Conservation (phyloP, 1,140 invertebrate species). For the Diorhabda elongata region DNA sequence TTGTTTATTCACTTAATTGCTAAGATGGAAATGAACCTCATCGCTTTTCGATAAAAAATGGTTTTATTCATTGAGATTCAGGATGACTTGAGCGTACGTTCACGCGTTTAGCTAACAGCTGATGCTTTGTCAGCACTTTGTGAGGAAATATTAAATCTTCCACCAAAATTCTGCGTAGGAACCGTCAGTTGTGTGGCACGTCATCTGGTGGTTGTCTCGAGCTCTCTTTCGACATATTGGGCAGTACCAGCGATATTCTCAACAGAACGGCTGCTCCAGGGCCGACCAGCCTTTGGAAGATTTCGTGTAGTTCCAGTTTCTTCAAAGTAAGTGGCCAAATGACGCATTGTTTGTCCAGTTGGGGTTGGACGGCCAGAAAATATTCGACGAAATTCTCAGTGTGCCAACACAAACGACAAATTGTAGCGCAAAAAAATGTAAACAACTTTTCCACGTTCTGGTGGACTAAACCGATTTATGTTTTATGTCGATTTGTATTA, state of each 20-base stretch:
- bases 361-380: constrained; percentile 8
- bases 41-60: background rate
- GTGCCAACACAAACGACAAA: constrained; percentile 9
- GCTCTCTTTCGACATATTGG: background rate
- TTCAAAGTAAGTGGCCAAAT: constrained; percentile 1
- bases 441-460: background rate
- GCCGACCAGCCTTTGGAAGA: background rate
- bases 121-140: background rate
- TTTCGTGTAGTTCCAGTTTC: background rate
- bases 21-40: background rate
- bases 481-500: background rate
- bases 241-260: background rate
- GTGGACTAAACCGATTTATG: background rate
- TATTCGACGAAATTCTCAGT: constrained; percentile 8
- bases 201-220: background rate
- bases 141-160: no score
- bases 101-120: background rate
- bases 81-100: background rate
- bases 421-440: background rate
- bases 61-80: background rate
- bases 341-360: constrained; percentile 10
- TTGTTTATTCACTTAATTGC: background rate
- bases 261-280: background rate
- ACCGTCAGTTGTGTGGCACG: background rate
- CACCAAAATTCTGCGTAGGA: background rate